Evolutionary conservation across 2,797 vertebrate genomes (phyloP), one percentile per base, ranked within the genome.

Genomic region (Meda fulgida): DNA sequence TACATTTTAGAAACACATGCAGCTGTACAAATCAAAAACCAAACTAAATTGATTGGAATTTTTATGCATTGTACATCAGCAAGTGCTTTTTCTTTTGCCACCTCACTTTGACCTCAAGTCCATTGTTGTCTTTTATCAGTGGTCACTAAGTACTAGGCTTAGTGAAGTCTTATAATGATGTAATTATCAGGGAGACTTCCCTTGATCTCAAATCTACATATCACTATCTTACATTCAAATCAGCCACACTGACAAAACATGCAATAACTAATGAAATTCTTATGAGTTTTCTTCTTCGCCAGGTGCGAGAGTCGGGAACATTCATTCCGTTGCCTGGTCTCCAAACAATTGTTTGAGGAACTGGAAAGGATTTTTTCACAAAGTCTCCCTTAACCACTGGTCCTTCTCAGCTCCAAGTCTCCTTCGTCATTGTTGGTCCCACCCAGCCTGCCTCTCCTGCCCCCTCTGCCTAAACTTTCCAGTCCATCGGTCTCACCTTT

Each of bases 121-220:
- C 16, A 3, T 38, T 69, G 46, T 38, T 80, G 31, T 38, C 34
- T 70, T 80, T 80, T 63, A 78, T 29, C 38, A 58, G 51, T 58
- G 73, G 23, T 58, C 31, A 38, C 7, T 38, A 38, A 58, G 13
- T 10, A 58, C 23, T 13, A 23, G 48, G 29, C 1, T 75, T 14
- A 51, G 21, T 43, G 19, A 53, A 75, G 19, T 53, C 72, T 53
- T 53, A 31, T 55, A 2, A 36, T 11, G 19, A 36, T 21, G 48
- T 76, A n/a, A 76, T 76, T 76, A 76, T 76, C 31, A 23, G 31
- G 29, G 13, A 36, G 34, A 38, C 73, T 55, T 55, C 31, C 21
- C 73, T 55, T 58, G 73, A 76, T 76, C 31, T 55, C 31, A 76
- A 55, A 75, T 75, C 48, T 75, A n/a, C 18, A 13, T 76, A n/a